phyloP scores from a whole-genome alignment of 2,797 vertebrate genomes.

The Benthosema pterotum region DNA sequence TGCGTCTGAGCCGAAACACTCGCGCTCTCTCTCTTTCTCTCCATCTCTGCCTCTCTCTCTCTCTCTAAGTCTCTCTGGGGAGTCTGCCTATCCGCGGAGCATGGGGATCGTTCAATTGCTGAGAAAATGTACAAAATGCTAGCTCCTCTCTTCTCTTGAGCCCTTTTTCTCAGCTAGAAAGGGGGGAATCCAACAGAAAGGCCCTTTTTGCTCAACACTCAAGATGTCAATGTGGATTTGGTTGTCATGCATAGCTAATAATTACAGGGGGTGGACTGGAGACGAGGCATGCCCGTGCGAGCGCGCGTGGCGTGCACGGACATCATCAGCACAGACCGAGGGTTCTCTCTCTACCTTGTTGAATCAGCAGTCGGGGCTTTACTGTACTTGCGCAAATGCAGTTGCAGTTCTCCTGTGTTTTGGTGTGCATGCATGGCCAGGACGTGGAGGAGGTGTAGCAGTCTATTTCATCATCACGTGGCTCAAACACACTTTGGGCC shows the following conservation, averaged over 20 bases:
- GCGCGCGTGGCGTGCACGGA: constrained; percentile 21
- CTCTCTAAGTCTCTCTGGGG: constrained; percentile 89
- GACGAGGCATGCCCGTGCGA: constrained; percentile 44
- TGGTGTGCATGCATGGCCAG: constrained; percentile 49
- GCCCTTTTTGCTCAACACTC: constrained; percentile 90
- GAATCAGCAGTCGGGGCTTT: constrained; percentile 55
- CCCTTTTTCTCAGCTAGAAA: constrained; percentile 71
- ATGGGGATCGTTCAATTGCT: constrained; percentile 94
- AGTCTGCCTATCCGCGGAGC: constrained; percentile 90
- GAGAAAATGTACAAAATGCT: constrained; percentile 96
- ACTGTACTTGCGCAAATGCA: constrained; percentile 53
- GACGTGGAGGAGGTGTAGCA: constrained; percentile 36
- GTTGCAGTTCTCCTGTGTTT: constrained; percentile 63
- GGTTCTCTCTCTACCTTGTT: constrained; percentile 39
- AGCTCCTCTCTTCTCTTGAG: constrained; percentile 75
- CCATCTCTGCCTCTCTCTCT: constrained; percentile 30
- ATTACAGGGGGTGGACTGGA: constrained; percentile 87
- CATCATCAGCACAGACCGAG: constrained; percentile 3
- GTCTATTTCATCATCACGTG: constrained; percentile 53
- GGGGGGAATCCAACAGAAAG: constrained; percentile 85
- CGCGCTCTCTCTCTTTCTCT: constrained; percentile 29
- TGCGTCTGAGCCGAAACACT: constrained; percentile 64
- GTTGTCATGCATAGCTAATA: constrained; percentile 95
- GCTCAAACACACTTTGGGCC: constrained; percentile 57
- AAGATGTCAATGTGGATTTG: constrained; percentile 95